These are phyloP conservation scores for Dolichoris vasculosae DNA, from an alignment of 1,140 invertebrate genomes.

Conservation along the genomic window DNA sequence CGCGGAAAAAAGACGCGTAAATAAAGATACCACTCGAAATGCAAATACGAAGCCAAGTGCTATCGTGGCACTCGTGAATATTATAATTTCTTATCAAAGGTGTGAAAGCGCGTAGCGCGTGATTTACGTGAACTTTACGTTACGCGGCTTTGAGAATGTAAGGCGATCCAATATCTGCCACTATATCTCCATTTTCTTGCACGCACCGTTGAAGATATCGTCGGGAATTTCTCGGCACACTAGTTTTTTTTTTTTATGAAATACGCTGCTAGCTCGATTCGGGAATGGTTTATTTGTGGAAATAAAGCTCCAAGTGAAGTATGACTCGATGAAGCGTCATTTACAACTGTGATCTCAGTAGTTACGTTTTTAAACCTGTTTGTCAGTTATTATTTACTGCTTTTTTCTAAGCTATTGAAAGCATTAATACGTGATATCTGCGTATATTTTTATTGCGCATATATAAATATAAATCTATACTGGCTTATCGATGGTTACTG, in stretches of 20 bases:
- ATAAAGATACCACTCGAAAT: neutral
- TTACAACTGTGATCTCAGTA: neutral
- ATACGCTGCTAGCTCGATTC: conserved; percentile 19
- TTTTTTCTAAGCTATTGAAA: too few relatives aligned
- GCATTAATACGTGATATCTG: too few relatives aligned
- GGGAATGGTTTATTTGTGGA: conserved; percentile 37
- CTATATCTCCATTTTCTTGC: conserved; percentile 43
- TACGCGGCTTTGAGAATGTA: neutral
- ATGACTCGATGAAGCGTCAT: neutral
- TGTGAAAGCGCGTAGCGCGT: neutral
- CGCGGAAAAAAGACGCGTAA: neutral
- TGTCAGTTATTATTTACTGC: neutral
- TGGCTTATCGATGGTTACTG: too few relatives aligned
- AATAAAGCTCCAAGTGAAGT: neutral
- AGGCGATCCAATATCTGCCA: conserved; percentile 5
- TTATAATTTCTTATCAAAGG: conserved; percentile 43
- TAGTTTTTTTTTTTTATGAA: conserved; percentile 36
- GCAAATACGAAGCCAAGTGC: neutral
- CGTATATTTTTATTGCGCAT: too few relatives aligned
- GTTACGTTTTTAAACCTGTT: neutral
- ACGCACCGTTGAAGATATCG: conserved; percentile 41
- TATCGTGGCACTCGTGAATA: neutral
- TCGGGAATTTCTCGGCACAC: conserved; percentile 24
- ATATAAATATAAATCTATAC: too few relatives aligned
- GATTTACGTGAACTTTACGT: conserved; percentile 20